Evolutionary conservation across 2,888 invertebrate species (phyloP).

Genomic region (Campaea margaritaria): DNA sequence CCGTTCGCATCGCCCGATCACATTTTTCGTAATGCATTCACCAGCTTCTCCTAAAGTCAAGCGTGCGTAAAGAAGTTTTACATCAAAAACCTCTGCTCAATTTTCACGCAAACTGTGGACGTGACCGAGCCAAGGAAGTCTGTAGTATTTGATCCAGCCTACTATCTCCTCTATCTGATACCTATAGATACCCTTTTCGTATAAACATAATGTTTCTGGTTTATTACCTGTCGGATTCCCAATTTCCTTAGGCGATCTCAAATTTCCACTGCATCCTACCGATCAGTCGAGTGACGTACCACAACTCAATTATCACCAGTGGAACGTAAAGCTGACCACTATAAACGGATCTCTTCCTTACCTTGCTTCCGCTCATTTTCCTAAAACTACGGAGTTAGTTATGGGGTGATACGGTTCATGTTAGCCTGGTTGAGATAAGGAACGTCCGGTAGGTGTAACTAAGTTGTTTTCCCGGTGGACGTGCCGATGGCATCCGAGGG

Average conservation of each 20-base stretch:
- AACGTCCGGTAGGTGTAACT: slow-evolving; percentile 47
- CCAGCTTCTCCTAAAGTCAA: too few relatives aligned
- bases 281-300: not conserved
- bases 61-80: too few relatives aligned
- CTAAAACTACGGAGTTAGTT: not conserved
- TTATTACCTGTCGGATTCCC: not conserved
- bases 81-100: too few relatives aligned
- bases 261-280: not conserved
- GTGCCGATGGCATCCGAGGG: slow-evolving; percentile 41
- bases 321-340: not conserved
- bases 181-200: too few relatives aligned
- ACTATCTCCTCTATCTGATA: too few relatives aligned
- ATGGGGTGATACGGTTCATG: not conserved
- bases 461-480: slow-evolving; percentile 53
- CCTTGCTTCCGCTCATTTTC: not conserved
- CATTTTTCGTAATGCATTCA: too few relatives aligned
- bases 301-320: not conserved
- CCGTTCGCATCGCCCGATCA: too few relatives aligned
- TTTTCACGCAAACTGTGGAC: too few relatives aligned
- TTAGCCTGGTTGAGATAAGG: not conserved
- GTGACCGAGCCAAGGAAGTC: too few relatives aligned
- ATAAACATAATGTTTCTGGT: too few relatives aligned
- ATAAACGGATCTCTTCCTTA: not conserved
- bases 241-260: not conserved
- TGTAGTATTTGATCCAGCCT: too few relatives aligned